These are phyloP conservation scores for Actinernus sp. DNA, from an alignment of 92 coral and sea anemone species.

Conservation along the genomic window DNA sequence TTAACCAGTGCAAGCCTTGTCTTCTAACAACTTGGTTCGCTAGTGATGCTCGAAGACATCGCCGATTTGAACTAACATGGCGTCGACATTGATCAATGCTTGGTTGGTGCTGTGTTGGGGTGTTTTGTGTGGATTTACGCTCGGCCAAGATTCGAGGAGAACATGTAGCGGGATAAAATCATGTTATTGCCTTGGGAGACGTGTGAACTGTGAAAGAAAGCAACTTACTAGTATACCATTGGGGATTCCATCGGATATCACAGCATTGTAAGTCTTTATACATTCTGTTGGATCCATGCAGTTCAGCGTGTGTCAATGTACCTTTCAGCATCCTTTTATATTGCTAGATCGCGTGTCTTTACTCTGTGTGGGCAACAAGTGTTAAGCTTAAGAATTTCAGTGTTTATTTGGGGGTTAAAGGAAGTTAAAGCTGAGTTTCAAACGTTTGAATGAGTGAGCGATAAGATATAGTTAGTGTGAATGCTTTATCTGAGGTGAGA, in stretches of 20 bases:
- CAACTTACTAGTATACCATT: conserved; percentile 45
- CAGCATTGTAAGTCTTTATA: conserved; percentile 70
- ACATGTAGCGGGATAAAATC: conserved; percentile 50
- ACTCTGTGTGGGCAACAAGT: too few species aligned
- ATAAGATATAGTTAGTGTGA: conserved; percentile 33
- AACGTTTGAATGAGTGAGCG: conserved; percentile 12
- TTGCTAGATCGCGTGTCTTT: too few species aligned
- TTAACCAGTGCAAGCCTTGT: too few species aligned
- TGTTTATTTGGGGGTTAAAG: too few species aligned
- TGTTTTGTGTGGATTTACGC: conserved; percentile 44
- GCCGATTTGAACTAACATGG: conserved; percentile 45
- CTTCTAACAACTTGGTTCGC: too few species aligned
- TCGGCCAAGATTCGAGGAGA: conserved; percentile 43
- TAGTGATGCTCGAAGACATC: conserved; percentile 19
- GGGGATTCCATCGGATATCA: conserved; percentile 75
- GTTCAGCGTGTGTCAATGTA: conserved; percentile 1
- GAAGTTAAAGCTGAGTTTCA: too few species aligned
- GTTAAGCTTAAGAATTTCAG: too few species aligned
- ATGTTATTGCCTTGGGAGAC: conserved; percentile 58
- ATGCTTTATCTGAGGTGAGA: conserved; percentile 53
- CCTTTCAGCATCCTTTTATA: not conserved
- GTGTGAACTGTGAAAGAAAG: conserved; percentile 42
- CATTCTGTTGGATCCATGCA: not conserved
- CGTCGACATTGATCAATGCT: conserved; percentile 42
- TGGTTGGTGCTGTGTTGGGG: conserved; percentile 53